A percentile compares a stretch with the other conserved stretches of the same genome.
Conservation (phyloP, 2,888 invertebrate species). For the Cryptophagus acutangulus region DNA sequence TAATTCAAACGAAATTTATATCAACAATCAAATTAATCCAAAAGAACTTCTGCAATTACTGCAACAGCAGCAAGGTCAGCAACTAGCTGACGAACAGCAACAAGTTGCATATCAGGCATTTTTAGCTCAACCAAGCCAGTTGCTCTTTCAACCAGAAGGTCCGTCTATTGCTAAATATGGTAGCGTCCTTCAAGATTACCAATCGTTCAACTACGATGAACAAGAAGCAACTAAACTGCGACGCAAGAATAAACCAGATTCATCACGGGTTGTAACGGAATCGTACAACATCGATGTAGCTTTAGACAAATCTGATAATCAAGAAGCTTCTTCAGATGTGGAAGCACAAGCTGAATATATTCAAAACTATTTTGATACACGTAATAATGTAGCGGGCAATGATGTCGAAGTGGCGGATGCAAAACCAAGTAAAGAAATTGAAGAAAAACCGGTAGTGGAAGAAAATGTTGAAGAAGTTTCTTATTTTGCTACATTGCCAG, state of each 20-base stretch:
- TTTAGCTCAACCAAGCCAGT: conserved; percentile 34
- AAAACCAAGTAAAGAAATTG: conserved; percentile 20
- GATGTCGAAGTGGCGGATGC: conserved; percentile 35
- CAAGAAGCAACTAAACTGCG: conserved; percentile 21
- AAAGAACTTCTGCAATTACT: conserved; percentile 25
- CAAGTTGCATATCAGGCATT: conserved; percentile 30
- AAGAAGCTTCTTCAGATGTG: conserved; percentile 10
- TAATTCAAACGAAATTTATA: conserved; percentile 19
- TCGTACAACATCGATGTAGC: background rate
- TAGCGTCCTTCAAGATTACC: conserved; percentile 46
- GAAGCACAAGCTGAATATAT: conserved; percentile 35
- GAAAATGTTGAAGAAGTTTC: conserved; percentile 23
- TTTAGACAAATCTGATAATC: conserved; percentile 11
- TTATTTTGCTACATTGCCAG: conserved; percentile 58
- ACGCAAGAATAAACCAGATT: background rate
- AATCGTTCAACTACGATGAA: conserved; percentile 50
- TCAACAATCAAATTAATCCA: conserved; percentile 23
- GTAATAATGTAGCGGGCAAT: conserved; percentile 23
- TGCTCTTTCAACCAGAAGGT: conserved; percentile 46
- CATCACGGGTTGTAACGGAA: background rate
- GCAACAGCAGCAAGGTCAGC: conserved; percentile 14
- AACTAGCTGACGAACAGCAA: conserved; percentile 45
- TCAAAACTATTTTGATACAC: conserved; percentile 36
- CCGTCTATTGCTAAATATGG: conserved; percentile 1
- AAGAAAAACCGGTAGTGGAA: conserved; percentile 1